Conservation (phyloP, 2,797 vertebrate genomes). For the Bryconaethiops microstoma region DNA sequence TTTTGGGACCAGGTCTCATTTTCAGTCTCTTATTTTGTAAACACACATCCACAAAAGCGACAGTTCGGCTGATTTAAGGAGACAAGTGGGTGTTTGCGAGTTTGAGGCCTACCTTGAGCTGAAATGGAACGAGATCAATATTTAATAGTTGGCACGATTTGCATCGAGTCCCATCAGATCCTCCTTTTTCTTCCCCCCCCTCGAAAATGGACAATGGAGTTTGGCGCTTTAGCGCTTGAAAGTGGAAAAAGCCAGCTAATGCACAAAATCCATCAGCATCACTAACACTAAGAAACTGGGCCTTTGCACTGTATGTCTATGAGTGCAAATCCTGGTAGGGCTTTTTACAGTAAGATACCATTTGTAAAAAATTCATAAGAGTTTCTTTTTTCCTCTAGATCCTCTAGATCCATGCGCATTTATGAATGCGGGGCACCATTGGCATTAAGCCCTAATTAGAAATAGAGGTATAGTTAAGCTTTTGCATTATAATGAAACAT, state of each 20-base stretch:
- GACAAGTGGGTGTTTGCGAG: conserved; percentile 79
- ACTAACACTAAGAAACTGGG: conserved; percentile 47
- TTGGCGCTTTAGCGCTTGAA: conserved; percentile 57
- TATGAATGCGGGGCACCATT: background rate
- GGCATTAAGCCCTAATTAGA: conserved; percentile 1
- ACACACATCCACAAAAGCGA: conserved; percentile 79
- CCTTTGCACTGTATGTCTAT: conserved; percentile 28
- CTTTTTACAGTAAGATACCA: conserved; percentile 42
- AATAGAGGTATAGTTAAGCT: background rate
- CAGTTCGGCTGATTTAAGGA: conserved; percentile 81
- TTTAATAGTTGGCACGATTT: conserved; percentile 77
- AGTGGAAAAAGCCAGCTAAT: conserved; percentile 54
- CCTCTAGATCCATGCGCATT: background rate
- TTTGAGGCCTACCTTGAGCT: conserved; percentile 81
- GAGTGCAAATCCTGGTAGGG: conserved; percentile 38
- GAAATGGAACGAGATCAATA: conserved; percentile 81
- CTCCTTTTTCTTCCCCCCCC: conserved; percentile 11
- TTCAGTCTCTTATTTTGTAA: conserved; percentile 85
- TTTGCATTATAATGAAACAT: background rate
- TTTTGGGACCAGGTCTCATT: conserved; percentile 85
- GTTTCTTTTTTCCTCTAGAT: conserved; percentile 4
- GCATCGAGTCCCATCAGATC: conserved; percentile 66
- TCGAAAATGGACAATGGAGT: conserved; percentile 71
- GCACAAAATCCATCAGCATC: conserved; percentile 49
- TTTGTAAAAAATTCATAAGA: conserved; percentile 48